Percentiles rank a stretch among this genome's conserved stretches.
Conservation (phyloP, 2,797 vertebrate genomes). For the Manis javanica region DNA sequence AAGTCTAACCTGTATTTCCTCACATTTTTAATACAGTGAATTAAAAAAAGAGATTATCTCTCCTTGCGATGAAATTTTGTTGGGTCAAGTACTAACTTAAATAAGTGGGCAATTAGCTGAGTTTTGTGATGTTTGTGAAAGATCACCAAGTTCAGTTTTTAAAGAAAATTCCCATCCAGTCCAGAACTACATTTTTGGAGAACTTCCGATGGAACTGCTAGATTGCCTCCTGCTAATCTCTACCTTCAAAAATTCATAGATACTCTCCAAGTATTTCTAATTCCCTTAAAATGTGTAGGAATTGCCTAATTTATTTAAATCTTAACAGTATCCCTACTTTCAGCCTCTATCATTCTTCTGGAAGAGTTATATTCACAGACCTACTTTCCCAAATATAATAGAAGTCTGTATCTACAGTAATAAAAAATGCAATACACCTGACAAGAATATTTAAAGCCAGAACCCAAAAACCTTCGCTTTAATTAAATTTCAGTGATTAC, state of each 20-base stretch:
- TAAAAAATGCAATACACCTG: background rate
- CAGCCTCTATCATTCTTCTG: background rate
- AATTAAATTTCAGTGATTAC: background rate
- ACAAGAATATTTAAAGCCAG: background rate
- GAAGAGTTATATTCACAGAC: background rate
- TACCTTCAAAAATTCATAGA: background rate
- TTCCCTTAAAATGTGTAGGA: background rate
- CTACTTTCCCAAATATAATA: background rate
- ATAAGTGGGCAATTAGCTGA: background rate
- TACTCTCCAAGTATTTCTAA: background rate
- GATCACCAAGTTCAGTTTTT: background rate
- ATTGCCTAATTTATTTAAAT: background rate
- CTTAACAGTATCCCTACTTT: background rate
- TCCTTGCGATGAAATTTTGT: background rate
- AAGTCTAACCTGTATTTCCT: background rate
- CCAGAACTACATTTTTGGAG: background rate
- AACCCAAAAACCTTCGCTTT: background rate
- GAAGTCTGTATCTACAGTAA: background rate
- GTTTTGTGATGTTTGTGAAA: background rate
- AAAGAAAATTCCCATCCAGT: slow-evolving; percentile 8
- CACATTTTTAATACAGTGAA: background rate
- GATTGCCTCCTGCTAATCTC: background rate
- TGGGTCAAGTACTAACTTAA: background rate
- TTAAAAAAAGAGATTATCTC: background rate
- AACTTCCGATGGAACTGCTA: background rate